These are phyloP conservation scores for Homalodisca vitripennis DNA, from an alignment of 1,140 invertebrate genomes.

Conservation along the genomic window DNA sequence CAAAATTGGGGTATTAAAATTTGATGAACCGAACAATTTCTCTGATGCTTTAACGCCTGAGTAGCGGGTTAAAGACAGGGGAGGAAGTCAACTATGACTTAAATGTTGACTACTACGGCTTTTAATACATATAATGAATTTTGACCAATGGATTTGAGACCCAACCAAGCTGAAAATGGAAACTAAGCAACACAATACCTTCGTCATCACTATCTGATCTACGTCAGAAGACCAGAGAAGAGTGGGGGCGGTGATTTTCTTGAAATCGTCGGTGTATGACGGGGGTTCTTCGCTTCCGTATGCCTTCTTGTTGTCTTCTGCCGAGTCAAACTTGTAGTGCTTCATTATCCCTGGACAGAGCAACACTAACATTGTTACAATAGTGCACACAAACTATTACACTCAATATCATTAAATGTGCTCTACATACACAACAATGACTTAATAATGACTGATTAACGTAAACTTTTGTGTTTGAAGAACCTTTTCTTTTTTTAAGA, in stretches of 20 bases:
- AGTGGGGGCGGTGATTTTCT: not conserved
- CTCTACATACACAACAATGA: too few relatives aligned
- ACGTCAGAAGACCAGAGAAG: not conserved
- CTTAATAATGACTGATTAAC: too few relatives aligned
- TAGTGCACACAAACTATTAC: too few relatives aligned
- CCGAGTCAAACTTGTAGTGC: not conserved
- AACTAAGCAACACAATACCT: not conserved
- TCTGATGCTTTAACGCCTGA: not conserved
- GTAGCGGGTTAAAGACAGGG: not conserved
- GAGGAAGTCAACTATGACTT: not conserved
- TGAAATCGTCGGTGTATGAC: slow-evolving; percentile 1
- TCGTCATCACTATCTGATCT: not conserved
- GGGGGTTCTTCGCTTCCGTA: not conserved
- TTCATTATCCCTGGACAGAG: not conserved
- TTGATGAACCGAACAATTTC: not conserved
- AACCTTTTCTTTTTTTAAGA: too few relatives aligned
- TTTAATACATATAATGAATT: not conserved
- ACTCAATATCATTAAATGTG: too few relatives aligned
- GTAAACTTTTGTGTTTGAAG: too few relatives aligned
- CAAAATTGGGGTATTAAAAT: too few relatives aligned
- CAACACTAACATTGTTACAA: not conserved
- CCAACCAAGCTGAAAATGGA: not conserved
- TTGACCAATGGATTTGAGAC: not conserved
- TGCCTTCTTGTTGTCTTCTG: slow-evolving; percentile 1
- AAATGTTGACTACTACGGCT: not conserved